phyloP scores from a whole-genome alignment of 2,888 invertebrate genomes.

The Pachymerium ferrugineum region DNA sequence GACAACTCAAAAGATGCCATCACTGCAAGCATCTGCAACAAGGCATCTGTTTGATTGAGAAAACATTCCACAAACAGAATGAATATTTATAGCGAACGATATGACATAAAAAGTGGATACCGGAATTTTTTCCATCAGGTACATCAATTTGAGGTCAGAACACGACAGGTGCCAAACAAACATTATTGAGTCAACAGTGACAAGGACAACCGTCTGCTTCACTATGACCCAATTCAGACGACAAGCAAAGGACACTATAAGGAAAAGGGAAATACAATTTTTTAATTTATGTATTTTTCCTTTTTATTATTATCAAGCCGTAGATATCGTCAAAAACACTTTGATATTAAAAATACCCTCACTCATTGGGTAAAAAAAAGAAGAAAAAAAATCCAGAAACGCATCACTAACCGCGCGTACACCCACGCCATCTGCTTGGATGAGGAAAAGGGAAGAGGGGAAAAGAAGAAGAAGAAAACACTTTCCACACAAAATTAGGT shows the following conservation, averaged over 20 bases:
- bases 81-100: too few species aligned
- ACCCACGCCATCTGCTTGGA: slow-evolving; percentile 12
- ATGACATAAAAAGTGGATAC: not conserved
- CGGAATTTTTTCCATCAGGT: not conserved
- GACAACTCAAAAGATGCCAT: slow-evolving; percentile 15
- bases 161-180: slow-evolving; percentile 4
- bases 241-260: slow-evolving; percentile 14
- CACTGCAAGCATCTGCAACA: slow-evolving; percentile 4
- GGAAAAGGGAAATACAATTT: not conserved
- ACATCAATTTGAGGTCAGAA: slow-evolving; percentile 13
- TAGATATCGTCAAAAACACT: too few species aligned
- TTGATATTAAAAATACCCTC: not conserved
- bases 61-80: too few species aligned
- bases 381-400: not conserved
- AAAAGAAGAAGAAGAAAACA: not conserved
- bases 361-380: not conserved
- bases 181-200: slow-evolving; percentile 22
- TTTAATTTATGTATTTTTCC: not conserved
- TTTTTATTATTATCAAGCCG: not conserved
- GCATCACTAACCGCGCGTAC: slow-evolving; percentile 17
- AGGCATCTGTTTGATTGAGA: not conserved
- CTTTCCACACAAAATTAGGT: slow-evolving; percentile 8
- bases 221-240: slow-evolving; percentile 11
- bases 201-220: not conserved
- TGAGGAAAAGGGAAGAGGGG: slow-evolving; percentile 12